These are phyloP conservation scores for Eubucco bourcierii DNA, from an alignment of 2,113 vertebrate genomes.

Conservation along the genomic window DNA sequence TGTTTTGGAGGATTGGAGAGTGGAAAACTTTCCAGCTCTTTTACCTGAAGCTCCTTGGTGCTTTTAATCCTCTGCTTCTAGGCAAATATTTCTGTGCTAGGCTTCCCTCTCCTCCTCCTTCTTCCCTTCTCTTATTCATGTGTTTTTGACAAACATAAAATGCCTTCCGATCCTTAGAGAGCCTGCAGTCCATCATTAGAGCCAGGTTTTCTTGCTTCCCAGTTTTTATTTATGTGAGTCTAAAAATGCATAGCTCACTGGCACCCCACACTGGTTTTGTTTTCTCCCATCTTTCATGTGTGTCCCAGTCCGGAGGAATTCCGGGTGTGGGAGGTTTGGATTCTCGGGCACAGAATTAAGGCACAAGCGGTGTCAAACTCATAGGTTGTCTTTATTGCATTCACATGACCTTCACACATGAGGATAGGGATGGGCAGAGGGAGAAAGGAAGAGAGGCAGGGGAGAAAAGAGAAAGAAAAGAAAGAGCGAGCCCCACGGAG, in stretches of 20 bases:
- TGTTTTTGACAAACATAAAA: slow-evolving; percentile 53
- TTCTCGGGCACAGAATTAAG: too few relatives aligned
- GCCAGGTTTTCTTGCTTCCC: slow-evolving; percentile 16
- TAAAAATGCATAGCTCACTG: background rate
- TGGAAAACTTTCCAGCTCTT: slow-evolving; percentile 12
- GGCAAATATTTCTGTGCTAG: background rate
- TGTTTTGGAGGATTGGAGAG: background rate
- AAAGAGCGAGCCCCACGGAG: too few relatives aligned
- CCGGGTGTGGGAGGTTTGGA: too few relatives aligned
- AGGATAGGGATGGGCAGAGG: too few relatives aligned
- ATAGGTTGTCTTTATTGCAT: too few relatives aligned
- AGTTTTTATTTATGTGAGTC: slow-evolving; percentile 46
- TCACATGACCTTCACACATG: too few relatives aligned
- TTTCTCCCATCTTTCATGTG: background rate
- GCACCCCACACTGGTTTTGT: background rate
- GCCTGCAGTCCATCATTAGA: background rate
- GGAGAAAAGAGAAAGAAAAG: too few relatives aligned
- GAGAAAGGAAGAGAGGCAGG: too few relatives aligned
- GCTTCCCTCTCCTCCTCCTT: background rate
- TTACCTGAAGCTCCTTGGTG: slow-evolving; percentile 24
- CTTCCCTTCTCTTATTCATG: slow-evolving; percentile 26
- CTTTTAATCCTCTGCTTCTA: slow-evolving; percentile 3
- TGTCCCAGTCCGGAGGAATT: too few relatives aligned
- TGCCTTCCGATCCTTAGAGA: slow-evolving; percentile 5
- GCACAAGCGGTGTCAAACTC: too few relatives aligned